Evolutionary conservation across 2,797 vertebrate genomes (phyloP), one percentile per base, ranked within the genome.

Genomic region (Gymnodraco acuticeps): DNA sequence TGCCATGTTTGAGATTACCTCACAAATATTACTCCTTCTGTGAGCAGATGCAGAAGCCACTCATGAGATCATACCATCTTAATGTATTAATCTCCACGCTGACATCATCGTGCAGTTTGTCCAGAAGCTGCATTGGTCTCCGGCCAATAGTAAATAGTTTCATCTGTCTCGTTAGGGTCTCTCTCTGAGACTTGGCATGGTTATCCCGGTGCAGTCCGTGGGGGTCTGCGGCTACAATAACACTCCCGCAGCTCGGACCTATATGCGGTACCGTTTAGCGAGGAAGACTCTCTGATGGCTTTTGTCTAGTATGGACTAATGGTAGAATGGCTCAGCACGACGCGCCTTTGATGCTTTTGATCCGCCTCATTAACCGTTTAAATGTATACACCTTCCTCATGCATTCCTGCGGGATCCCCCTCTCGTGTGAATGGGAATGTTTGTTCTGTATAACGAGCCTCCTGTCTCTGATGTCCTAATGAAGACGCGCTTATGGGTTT

Each of bases 381-480:
- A 86, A 92, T 91, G 88, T 92, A 94, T 92, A 94, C 93, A 95
- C 94, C 93, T 95, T 92, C 90, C 83, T 87, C 75, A 10, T 23
- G 80, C 91, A 93, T 94, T 93, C 93, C 92, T 84, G 87, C 69
- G 77, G 87, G 88, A 87, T 46, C 76, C 82, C 80, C 64, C 74
- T 72, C 77, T 41, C 67, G 47, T 76, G 74, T 73, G 81, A 83
- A 58, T 19, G 75, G 83, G 77, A 76, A 74, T 80, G 85, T 92
- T 91, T 91, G 84, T 67, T 88, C 81, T 65, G 85, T 10, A 10
- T 81, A 81, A 90, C 64, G 71, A 89, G 84, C 68, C 64, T 62
- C 67, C 64, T 0, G 33, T 31, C 73, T 84, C 72, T 78, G 65
- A 83, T 78, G 84, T 77, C 77, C 83, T 74, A 56, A 85, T 85